These are phyloP conservation scores for Oreochromis aureus DNA, from an alignment of 2,113 vertebrate genomes.

Conservation along the genomic window DNA sequence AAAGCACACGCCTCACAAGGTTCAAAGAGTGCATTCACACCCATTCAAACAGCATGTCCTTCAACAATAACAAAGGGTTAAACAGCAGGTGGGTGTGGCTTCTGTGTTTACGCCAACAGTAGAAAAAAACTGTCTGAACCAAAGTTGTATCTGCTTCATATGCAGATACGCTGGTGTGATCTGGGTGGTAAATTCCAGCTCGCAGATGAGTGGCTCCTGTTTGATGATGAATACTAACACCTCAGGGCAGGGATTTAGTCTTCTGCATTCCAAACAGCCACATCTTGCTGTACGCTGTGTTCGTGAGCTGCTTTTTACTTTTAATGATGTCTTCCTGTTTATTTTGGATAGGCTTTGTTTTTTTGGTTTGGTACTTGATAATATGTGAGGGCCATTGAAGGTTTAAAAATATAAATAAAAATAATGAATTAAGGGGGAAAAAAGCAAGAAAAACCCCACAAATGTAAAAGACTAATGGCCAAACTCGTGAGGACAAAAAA, in stretches of 20 bases:
- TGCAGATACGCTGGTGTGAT: not conserved
- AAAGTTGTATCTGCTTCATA: not conserved
- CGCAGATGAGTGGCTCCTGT: not conserved
- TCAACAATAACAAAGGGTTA: not conserved
- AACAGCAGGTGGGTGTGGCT: not conserved
- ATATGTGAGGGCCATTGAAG: not conserved
- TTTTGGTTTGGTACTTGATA: not conserved
- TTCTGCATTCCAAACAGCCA: not conserved
- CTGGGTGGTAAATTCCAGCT: not conserved
- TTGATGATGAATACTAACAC: not conserved
- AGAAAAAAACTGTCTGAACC: not conserved
- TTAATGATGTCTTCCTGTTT: not conserved
- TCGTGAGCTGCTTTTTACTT: not conserved
- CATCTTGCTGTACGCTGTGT: not conserved
- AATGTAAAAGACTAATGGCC: not conserved
- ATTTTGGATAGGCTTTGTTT: not conserved
- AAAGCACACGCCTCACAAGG: not conserved
- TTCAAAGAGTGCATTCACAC: not conserved
- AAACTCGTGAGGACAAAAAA: not conserved
- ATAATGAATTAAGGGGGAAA: fast-evolving
- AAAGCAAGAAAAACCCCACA: not conserved
- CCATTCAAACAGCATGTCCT: not conserved
- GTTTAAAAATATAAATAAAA: not conserved
- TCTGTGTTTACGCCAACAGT: not conserved
- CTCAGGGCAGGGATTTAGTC: not conserved